These are phyloP conservation scores for Drosophila dunni DNA, from an alignment of 1,140 invertebrate species.

Conservation along the genomic window DNA sequence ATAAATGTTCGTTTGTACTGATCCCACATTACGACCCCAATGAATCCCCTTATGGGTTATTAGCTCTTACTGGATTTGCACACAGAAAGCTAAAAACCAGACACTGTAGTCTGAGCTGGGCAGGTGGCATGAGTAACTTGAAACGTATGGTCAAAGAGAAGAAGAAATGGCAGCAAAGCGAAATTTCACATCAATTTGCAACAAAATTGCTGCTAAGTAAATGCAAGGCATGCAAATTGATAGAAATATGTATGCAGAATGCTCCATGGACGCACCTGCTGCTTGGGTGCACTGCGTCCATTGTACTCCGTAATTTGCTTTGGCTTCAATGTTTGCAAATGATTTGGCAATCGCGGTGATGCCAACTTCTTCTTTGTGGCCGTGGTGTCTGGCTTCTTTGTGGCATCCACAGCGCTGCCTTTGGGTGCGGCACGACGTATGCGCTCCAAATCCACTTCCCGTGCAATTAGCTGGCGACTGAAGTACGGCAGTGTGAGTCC, in stretches of 20 bases:
- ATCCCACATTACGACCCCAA: conserved; percentile 76
- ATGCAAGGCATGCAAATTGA: conserved; percentile 79
- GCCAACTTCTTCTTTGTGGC: conserved; percentile 45
- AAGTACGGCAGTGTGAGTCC: conserved; percentile 86
- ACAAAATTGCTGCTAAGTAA: conserved; percentile 81
- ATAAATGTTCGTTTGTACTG: conserved; percentile 79
- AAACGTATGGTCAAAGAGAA: conserved; percentile 1
- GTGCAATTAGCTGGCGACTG: conserved; percentile 91
- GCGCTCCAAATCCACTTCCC: conserved; percentile 91
- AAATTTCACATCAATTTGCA: conserved; percentile 67
- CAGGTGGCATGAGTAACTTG: not conserved
- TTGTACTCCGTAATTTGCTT: conserved; percentile 84
- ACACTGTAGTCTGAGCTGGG: not conserved
- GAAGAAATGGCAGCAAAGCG: conserved; percentile 6
- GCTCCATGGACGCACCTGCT: conserved; percentile 57
- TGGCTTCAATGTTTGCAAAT: conserved; percentile 88
- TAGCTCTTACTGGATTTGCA: conserved; percentile 70
- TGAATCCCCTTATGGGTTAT: conserved; percentile 84
- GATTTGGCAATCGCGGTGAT: conserved; percentile 86
- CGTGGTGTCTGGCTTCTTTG: conserved; percentile 20
- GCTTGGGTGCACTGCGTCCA: conserved; percentile 82
- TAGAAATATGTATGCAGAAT: conserved; percentile 34
- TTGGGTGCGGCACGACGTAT: conserved; percentile 86
- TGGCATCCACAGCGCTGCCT: conserved; percentile 11
- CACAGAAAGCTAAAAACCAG: conserved; percentile 2